Evolutionary conservation across 2,888 invertebrate genomes (phyloP).

Genomic region (Spisula solida): DNA sequence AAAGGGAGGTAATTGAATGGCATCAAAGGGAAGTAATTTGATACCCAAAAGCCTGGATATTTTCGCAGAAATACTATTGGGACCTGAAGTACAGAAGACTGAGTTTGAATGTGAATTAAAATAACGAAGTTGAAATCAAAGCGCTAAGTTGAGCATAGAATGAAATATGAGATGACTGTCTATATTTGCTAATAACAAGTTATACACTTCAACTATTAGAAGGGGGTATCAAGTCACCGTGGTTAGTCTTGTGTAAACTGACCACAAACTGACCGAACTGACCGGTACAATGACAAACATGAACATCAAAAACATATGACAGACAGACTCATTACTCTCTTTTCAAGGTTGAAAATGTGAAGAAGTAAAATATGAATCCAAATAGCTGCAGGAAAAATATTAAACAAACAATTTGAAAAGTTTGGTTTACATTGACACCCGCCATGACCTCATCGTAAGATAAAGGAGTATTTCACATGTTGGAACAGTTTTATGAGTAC

Average conservation of each 20-base stretch:
- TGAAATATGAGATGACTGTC: neutral
- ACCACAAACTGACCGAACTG: conserved; percentile 1
- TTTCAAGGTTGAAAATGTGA: conserved; percentile 10
- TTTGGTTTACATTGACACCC: neutral
- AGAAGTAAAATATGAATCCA: conserved; percentile 8
- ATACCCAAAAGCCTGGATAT: neutral
- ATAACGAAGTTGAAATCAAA: no score
- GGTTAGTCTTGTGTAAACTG: conserved; percentile 24
- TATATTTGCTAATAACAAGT: conserved; percentile 27
- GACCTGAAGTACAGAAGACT: neutral
- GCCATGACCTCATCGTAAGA: neutral
- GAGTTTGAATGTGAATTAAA: neutral
- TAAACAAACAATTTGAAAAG: conserved; percentile 27
- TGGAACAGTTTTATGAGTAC: neutral
- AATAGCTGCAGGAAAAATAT: conserved; percentile 10
- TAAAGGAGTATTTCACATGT: neutral
- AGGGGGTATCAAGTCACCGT: neutral
- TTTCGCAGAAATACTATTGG: neutral
- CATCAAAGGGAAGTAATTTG: no score
- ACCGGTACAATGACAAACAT: conserved; percentile 12
- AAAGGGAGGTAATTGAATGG: conserved; percentile 29
- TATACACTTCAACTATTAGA: neutral
- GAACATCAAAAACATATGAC: conserved; percentile 19
- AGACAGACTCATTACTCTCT: conserved; percentile 20
- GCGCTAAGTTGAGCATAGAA: neutral